A percentile compares a stretch with the other conserved stretches of the same genome.
Evolutionary conservation across 2,797 vertebrate species (phyloP).

Genomic region (Choloepus didactylus): DNA sequence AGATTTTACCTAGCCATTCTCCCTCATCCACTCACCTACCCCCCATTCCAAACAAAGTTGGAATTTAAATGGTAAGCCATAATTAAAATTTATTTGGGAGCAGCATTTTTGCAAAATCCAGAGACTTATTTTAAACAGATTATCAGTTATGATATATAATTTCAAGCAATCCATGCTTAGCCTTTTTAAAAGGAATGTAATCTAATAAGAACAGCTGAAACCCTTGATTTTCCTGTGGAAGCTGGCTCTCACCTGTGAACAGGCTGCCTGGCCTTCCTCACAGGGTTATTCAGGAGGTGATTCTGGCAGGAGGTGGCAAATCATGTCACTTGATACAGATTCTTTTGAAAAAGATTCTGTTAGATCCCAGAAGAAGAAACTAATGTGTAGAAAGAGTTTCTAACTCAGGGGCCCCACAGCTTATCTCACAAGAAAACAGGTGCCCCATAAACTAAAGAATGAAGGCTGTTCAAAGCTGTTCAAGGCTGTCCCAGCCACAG

Average conservation of each 20-base stretch:
- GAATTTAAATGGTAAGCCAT: neutral
- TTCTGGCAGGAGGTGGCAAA: neutral
- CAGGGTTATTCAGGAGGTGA: fast-evolving
- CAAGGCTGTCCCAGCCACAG: no score
- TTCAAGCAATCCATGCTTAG: neutral
- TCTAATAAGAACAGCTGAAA: fast-evolving
- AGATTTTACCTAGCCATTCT: neutral
- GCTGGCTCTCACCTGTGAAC: neutral
- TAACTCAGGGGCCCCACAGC: no score
- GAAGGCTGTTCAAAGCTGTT: no score
- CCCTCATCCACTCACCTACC: neutral
- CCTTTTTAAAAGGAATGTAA: neutral
- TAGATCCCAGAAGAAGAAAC: no score
- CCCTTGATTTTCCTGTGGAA: no score
- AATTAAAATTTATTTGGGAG: neutral
- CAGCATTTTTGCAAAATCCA: neutral
- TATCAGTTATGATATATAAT: neutral
- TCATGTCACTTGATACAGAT: neutral
- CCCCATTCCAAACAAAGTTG: neutral
- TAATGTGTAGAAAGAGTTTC: no score
- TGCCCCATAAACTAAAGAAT: no score
- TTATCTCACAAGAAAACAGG: no score
- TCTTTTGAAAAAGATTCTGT: neutral
- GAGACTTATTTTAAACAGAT: neutral
- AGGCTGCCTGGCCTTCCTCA: neutral